A percentile compares a stretch with the other conserved stretches of the same genome.
Conservation (phyloP, 2,888 invertebrate species). For the Caenorhabditis panamensis region DNA sequence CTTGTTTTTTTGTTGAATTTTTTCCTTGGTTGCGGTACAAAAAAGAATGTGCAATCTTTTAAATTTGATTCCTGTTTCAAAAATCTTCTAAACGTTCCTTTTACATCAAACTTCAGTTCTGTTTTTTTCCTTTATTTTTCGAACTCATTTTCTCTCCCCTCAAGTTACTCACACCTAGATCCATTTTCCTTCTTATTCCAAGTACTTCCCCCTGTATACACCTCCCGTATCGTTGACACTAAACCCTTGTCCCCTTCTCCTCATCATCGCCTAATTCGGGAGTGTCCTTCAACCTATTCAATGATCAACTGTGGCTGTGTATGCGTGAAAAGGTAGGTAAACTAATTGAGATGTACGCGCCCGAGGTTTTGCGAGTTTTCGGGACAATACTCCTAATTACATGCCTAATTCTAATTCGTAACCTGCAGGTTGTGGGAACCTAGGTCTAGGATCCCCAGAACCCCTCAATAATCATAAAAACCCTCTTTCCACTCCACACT, state of each 20-base stretch:
- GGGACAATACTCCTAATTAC: constrained; percentile 35
- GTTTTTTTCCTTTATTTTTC: no score
- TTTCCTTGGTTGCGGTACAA: no score
- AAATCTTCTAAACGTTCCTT: no score
- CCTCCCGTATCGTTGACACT: constrained; percentile 23
- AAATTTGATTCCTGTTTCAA: no score
- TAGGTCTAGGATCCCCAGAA: no score
- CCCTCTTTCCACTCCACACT: not conserved
- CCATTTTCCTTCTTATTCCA: not conserved
- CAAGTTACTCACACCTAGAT: no score
- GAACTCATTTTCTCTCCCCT: no score
- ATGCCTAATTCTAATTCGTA: constrained; percentile 44
- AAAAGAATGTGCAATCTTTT: no score
- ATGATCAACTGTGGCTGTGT: constrained; percentile 19
- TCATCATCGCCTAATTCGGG: not conserved
- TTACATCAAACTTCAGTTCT: no score
- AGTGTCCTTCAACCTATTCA: constrained; percentile 51
- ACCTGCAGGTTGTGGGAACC: no score
- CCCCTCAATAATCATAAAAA: constrained; percentile 43
- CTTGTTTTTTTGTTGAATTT: no score
- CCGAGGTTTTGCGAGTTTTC: not conserved
- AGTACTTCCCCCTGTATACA: not conserved
- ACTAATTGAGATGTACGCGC: constrained; percentile 56
- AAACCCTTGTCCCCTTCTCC: no score
- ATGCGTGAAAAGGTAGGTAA: constrained; percentile 24